phyloP scores from a whole-genome alignment of 2,797 vertebrate species.

The Pipistrellus pygmaeus region DNA sequence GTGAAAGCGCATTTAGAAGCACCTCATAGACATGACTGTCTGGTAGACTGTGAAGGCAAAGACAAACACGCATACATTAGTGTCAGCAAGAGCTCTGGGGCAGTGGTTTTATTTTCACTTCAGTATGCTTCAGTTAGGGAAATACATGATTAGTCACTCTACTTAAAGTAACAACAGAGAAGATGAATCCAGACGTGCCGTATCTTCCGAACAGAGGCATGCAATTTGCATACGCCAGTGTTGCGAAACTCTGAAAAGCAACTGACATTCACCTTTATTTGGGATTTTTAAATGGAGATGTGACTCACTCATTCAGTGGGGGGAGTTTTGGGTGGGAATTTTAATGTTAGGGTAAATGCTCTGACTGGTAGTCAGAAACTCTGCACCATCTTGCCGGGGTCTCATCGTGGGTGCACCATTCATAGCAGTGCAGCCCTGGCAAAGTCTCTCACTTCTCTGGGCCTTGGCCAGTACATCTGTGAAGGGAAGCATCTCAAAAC shows the following conservation, averaged over 20 bases:
- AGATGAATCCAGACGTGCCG: conserved; percentile 68
- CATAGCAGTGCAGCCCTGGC: background rate
- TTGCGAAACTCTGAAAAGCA: conserved; percentile 75
- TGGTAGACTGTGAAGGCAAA: conserved; percentile 70
- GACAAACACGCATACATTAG: conserved; percentile 81
- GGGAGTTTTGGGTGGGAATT: conserved; percentile 27
- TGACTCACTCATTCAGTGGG: conserved; percentile 19
- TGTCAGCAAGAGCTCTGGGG: conserved; percentile 78
- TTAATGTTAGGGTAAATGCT: conserved; percentile 20
- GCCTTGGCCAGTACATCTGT: background rate
- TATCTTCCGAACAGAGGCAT: conserved; percentile 65
- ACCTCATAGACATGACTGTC: conserved; percentile 66
- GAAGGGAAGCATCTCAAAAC: background rate
- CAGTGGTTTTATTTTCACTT: conserved; percentile 80
- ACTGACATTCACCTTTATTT: conserved; percentile 69
- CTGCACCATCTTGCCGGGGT: background rate
- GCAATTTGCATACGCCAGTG: conserved; percentile 67
- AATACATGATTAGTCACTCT: conserved; percentile 77
- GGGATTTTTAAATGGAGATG: conserved; percentile 64
- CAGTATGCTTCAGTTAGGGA: conserved; percentile 78
- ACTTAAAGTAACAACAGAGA: conserved; percentile 74
- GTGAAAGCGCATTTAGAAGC: conserved; percentile 58
- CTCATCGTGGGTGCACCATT: background rate
- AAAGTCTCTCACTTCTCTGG: background rate
- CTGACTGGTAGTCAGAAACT: background rate